Percentiles rank a stretch among this genome's conserved stretches.
Evolutionary conservation across 2,797 vertebrate genomes (phyloP).

Genomic region (Eulemur coronatus): DNA sequence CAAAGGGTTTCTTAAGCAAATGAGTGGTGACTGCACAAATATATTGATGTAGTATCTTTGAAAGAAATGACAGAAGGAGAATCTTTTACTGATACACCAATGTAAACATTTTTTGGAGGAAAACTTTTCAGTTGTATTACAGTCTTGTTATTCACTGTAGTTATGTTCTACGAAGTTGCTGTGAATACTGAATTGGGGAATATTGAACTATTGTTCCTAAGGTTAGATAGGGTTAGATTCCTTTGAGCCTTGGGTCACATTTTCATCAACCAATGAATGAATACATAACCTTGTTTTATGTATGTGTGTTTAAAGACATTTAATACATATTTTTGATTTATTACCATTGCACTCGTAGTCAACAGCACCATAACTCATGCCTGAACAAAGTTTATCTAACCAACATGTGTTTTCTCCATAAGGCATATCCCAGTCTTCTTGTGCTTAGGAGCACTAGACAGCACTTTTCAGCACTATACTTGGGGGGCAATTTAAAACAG

Average conservation of each 20-base stretch:
- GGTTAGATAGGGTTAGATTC: background rate
- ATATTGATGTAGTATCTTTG: background rate
- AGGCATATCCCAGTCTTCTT: background rate
- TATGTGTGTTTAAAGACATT: background rate
- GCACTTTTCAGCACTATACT: too few relatives aligned
- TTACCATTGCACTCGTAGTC: background rate
- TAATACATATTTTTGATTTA: background rate
- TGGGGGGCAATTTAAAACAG: background rate
- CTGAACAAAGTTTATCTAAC: background rate
- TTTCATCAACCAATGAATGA: fast-evolving
- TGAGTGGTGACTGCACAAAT: background rate
- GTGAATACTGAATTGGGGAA: background rate
- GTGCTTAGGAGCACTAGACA: background rate
- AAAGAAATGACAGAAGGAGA: background rate
- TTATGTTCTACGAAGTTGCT: background rate
- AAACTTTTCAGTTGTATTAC: background rate
- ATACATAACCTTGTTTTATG: background rate
- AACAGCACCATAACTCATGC: background rate
- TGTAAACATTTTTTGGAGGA: background rate
- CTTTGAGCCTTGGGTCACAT: background rate
- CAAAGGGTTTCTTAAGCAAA: background rate
- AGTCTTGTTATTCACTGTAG: background rate
- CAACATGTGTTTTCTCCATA: background rate
- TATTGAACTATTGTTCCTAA: background rate
- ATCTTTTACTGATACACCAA: background rate